Base-by-base conservation (phyloP, 2,113 vertebrate species). In the Phylloscopus trochilus region DNA sequence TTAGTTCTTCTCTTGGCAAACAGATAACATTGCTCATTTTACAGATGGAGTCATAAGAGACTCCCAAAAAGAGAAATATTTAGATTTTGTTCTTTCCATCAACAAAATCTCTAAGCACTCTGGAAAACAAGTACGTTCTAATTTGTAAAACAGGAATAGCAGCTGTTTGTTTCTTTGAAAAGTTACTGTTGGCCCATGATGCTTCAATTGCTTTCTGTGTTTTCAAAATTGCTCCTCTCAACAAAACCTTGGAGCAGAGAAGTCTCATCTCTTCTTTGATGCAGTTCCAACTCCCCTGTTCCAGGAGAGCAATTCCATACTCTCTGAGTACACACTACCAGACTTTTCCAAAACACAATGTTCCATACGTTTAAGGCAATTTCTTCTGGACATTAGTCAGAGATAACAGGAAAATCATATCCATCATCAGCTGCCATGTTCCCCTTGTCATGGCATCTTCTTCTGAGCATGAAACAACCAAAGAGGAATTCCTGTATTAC, bases 241-340 rank as follows among this genome's bases (percentile, higher is more conserved):
- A 87, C 83, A 84, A 53, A 93, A 84, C 64, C 91, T 58, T 12
- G n/a, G 6, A 94, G 74, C 77, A 89, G 6, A 89, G 39, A 60
- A 95, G 69, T 31, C 80, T 89, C 74, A 79, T 69, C 87, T 77
- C 62, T 43, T 64, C 91, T 93, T 95, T 93, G 89, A 96, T 64
- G 87, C 67, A 79, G 78, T 53, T 89, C 86, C 94, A 93, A 10
- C 26, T 60, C 64, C 28, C 47, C 47, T 68, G 58, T 75, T 94
- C 58, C 83, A 84, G 44, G 23, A 84, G 39, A 92, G 49, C 70
- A 73, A 39, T 39, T 74, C 72, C 33, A 31, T 10, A 68, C 19
- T 39, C 19, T 39, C 67, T 19, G 60, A 68, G 31, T 13, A 51
- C 19, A 77, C 7, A 13, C 60, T 60, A 83, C 84, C 66, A 69